Conservation (phyloP, 1,140 invertebrate genomes). For the Antheraea mylitta region DNA sequence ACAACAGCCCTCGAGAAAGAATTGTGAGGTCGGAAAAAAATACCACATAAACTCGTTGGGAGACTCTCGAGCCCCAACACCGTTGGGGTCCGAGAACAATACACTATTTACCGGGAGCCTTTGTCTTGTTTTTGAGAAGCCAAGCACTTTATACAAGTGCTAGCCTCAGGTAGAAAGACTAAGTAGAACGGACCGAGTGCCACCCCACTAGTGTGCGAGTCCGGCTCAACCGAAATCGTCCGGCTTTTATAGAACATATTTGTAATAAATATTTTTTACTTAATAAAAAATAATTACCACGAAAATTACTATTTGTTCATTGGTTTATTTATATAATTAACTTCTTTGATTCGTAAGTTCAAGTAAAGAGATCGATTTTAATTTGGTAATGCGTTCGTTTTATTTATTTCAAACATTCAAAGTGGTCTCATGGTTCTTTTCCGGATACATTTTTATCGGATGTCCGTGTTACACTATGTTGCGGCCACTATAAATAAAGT, state of each 20-base stretch:
- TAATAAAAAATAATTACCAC: too few species aligned
- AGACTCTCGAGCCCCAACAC: conserved; percentile 26
- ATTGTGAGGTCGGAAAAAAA: conserved; percentile 38
- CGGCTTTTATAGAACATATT: background rate
- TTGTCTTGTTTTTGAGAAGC: conserved; percentile 44
- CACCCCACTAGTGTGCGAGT: background rate
- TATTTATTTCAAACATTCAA: too few species aligned
- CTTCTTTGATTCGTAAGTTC: too few species aligned
- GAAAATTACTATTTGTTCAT: too few species aligned
- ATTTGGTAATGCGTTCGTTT: too few species aligned
- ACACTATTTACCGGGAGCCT: conserved; percentile 52
- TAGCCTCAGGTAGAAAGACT: conserved; percentile 24
- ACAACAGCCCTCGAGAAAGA: conserved; percentile 9
- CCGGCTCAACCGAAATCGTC: background rate
- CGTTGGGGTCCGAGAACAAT: conserved; percentile 46
- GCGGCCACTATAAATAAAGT: too few species aligned
- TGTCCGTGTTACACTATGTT: too few species aligned
- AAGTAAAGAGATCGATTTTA: too few species aligned
- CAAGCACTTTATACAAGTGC: conserved; percentile 36
- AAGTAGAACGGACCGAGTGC: background rate
- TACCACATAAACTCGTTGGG: conserved; percentile 51
- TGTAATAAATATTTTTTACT: too few species aligned
- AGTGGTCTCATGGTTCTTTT: too few species aligned
- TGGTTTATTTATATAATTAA: too few species aligned
- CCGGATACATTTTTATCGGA: too few species aligned